Percentiles rank a stretch among this genome's conserved stretches.
Evolutionary conservation across 2,113 vertebrate genomes (phyloP).

Genomic region (Pholis gunnellus): DNA sequence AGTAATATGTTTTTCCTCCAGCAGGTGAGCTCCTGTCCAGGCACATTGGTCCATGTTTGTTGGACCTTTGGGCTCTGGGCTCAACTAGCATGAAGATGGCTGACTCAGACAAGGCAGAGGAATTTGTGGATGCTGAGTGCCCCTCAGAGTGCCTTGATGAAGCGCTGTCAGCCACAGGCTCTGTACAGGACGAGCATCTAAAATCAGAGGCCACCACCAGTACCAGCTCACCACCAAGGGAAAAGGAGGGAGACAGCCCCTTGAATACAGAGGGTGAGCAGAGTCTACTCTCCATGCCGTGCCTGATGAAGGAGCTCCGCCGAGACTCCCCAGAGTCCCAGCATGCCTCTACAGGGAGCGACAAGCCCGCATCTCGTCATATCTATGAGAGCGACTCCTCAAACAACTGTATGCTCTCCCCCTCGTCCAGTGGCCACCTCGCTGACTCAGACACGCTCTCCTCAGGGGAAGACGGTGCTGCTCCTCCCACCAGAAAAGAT

Average conservation of each 20-base stretch:
- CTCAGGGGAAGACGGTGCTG: slow-evolving; percentile 90
- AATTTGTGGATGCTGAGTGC: slow-evolving; percentile 88
- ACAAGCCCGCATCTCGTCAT: slow-evolving; percentile 82
- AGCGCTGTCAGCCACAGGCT: slow-evolving; percentile 76
- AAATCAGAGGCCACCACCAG: slow-evolving; percentile 86
- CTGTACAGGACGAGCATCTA: slow-evolving; percentile 81
- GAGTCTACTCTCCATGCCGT: slow-evolving; percentile 93
- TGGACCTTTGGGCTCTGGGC: slow-evolving; percentile 80
- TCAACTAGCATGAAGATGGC: slow-evolving; percentile 97
- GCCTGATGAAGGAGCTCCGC: slow-evolving; percentile 95
- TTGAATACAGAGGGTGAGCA: slow-evolving; percentile 85
- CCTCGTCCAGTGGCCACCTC: slow-evolving; percentile 96
- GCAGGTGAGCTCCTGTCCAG: slow-evolving; percentile 75
- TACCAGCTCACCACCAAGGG: slow-evolving; percentile 81
- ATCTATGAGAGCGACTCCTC: slow-evolving; percentile 97
- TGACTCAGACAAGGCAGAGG: slow-evolving; percentile 91
- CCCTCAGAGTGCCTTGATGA: slow-evolving; percentile 86
- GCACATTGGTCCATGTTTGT: slow-evolving; percentile 83
- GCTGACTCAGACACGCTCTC: slow-evolving; percentile 97
- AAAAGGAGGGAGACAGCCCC: slow-evolving; percentile 83
- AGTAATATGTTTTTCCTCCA: slow-evolving; percentile 28
- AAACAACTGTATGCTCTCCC: slow-evolving; percentile 96
- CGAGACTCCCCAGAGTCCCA: slow-evolving; percentile 94
- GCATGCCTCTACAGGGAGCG: slow-evolving; percentile 88
- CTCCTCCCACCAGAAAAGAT: slow-evolving; percentile 67